Evolutionary conservation across 2,113 vertebrate species (phyloP).

Genomic region (Beaufortia kweichowensis): DNA sequence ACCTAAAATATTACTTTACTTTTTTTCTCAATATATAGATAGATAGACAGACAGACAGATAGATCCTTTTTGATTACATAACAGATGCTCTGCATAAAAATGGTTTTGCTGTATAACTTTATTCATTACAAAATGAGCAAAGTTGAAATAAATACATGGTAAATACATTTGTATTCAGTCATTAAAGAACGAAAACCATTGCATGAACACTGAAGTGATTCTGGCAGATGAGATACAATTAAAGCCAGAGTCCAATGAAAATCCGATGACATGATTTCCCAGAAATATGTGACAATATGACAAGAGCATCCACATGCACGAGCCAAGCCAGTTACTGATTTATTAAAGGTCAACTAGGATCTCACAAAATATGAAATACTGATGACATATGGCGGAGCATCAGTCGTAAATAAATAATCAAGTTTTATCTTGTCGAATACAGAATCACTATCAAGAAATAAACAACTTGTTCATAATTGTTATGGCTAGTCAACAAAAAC

Average conservation of each 20-base stretch:
- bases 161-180: conserved; percentile 59
- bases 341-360: too few relatives aligned
- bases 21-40: too few relatives aligned
- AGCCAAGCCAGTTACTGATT: neutral
- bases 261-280: conserved; percentile 1
- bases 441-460: neutral
- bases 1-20: too few relatives aligned
- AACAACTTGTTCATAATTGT: neutral
- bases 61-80: too few relatives aligned
- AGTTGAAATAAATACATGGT: conserved; percentile 56
- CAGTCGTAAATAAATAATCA: conserved; percentile 28
- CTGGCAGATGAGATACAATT: conserved; percentile 1
- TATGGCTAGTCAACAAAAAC: conserved; percentile 28
- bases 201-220: conserved; percentile 37
- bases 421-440: neutral
- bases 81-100: neutral
- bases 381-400: neutral
- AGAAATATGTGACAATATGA: conserved; percentile 9
- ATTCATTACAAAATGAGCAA: conserved; percentile 53
- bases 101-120: conserved; percentile 45
- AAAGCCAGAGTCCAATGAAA: neutral
- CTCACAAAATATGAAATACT: neutral
- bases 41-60: too few relatives aligned
- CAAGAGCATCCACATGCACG: neutral
- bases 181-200: conserved; percentile 28